These are phyloP conservation scores for Nasonia oneida DNA, from an alignment of 2,888 invertebrate species.

Conservation along the genomic window DNA sequence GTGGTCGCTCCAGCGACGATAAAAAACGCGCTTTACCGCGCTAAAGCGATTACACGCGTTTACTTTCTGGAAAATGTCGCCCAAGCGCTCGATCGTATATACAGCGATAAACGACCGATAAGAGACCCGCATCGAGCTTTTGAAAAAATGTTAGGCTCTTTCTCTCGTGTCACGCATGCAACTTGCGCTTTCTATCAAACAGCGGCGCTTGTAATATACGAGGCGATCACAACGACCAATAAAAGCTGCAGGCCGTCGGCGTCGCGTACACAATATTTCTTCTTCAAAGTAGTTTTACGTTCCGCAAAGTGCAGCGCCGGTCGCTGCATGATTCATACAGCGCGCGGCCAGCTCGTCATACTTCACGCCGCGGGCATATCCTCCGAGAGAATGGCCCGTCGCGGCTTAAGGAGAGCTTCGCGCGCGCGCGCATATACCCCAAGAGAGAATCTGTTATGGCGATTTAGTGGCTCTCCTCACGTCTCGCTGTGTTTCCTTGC, in stretches of 20 bases:
- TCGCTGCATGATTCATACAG: conserved; percentile 27
- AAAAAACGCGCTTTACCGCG: background rate
- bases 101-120: background rate
- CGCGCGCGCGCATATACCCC: background rate
- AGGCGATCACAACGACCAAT: background rate
- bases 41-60: background rate
- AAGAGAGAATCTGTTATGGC: conserved; percentile 59
- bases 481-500: background rate
- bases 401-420: background rate
- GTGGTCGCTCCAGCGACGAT: background rate
- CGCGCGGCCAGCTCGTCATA: conserved; percentile 59
- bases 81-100: background rate
- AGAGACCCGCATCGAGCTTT: no score
- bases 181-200: no score
- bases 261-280: conserved; percentile 1
- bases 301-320: background rate
- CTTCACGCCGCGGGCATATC: conserved; percentile 57
- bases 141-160: background rate
- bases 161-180: no score
- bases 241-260: background rate
- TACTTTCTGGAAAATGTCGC: background rate
- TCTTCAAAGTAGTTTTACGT: conserved; percentile 1
- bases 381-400: background rate
- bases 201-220: background rate
- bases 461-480: conserved; percentile 60